Base-by-base conservation (phyloP, 92 coral and sea anemone genomes). In the Parazoanthus darwini region DNA sequence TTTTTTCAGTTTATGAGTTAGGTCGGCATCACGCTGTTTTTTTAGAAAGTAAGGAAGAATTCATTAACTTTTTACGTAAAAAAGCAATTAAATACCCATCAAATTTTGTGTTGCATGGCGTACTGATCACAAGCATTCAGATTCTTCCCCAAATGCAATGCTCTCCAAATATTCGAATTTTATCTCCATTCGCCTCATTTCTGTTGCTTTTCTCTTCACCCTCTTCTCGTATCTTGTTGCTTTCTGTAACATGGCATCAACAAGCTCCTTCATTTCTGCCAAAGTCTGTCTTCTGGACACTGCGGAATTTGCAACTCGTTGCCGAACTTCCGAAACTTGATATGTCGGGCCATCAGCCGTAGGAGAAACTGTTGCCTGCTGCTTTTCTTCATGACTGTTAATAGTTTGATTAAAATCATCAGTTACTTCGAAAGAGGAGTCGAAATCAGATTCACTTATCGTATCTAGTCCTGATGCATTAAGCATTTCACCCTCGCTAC, bases 61-160 rank as follows among this genome's bases (percentile, higher is more conserved):
- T 29, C 33, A 29, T 29, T 29, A 29, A 29, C 33, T 29, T 29
- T 29, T 29, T 29, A 29, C 33, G 33, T 29, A 29, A 29, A 29
- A 29, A 29, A 29, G 33, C 33, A 29, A 29, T 29, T 29, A 0
- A 29, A 29, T 29, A 29, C 33, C 33, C 33, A 29, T 29, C 33
- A 29, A 29, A 0, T 29, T 29, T 29, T 29, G 33, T 29, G 33
- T 39, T 39, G 42, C 16, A 54, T 54, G 25, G 26, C 18, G 3
- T 5, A 13, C 33, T 29, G 33, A 29, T 91, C 72, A 94, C 51
- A 94, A 88, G 63, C 94, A 95, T 39, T 95, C 98, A 0, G 98
- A 95, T 81, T 95, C 98, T 56, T 95, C 93, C 37, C 98, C 98
- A 35, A 95, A 85, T 2, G 96, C 98, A 43, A 95, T 92, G 78